Evolutionary conservation across 1,140 invertebrate genomes (phyloP).

Genomic region (Odontomachus brunneus): DNA sequence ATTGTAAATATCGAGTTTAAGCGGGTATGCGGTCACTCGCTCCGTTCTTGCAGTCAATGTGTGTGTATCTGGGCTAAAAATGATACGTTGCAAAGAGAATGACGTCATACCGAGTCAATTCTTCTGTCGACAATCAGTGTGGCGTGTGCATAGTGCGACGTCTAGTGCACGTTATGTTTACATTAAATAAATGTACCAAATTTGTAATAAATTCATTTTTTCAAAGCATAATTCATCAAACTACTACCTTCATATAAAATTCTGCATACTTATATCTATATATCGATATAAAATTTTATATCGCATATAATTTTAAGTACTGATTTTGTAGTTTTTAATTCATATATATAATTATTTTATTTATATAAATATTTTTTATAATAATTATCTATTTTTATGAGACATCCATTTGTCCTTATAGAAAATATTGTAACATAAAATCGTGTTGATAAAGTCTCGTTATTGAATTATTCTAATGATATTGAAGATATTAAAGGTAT

Average conservation of each 20-base stretch:
- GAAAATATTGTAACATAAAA: no score
- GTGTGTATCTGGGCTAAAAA: slow-evolving; percentile 76
- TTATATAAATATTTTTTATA: no score
- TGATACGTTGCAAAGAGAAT: slow-evolving; percentile 74
- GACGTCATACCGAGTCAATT: slow-evolving; percentile 75
- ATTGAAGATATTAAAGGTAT: no score
- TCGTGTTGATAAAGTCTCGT: no score
- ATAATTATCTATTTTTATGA: no score
- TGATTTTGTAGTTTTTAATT: neutral
- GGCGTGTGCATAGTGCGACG: neutral
- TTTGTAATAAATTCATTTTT: neutral
- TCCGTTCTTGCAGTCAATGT: slow-evolving; percentile 51
- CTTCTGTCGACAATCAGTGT: slow-evolving; percentile 63
- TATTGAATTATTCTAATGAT: no score
- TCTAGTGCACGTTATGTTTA: slow-evolving; percentile 4
- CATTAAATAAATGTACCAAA: slow-evolving; percentile 5
- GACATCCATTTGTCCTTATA: no score
- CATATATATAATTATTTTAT: no score
- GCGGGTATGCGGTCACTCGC: slow-evolving; percentile 65
- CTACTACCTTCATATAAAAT: neutral
- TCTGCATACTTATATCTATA: neutral
- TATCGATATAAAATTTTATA: neutral
- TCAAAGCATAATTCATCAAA: neutral
- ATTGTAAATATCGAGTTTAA: slow-evolving; percentile 46
- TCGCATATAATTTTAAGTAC: neutral